Evolutionary conservation across 2,888 invertebrate species (phyloP), one percentile per base, ranked within the genome.

Genomic region (Drosophila parthenogenetica): DNA sequence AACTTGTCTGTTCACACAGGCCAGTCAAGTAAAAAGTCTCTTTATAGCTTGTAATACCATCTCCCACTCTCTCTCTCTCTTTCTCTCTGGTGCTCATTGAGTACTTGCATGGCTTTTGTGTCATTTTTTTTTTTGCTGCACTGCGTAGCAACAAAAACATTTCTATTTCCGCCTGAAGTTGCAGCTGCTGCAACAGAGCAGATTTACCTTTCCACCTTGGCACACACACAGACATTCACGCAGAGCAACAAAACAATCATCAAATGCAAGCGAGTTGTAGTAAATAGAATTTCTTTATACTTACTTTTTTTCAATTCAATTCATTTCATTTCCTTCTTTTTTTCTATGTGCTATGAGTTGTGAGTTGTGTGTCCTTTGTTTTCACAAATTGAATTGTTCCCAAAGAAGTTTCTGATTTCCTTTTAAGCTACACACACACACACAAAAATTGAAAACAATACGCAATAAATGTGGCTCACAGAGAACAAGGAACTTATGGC

Each of bases 301-400:
- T 45, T 46, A 50, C 61, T 54, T 55, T 59, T 51, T 55, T 65
- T 39, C 72, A 62, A 59, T 71, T 62, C 69, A 78, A 74, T 76
- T 76, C 55, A 64, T 59, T 68, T 77, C 57, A 17, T 58, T 17
- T 57, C 51, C 17, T 53, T 8, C 35, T 35, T 49, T 46, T 25
- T 54, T 22, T 37, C 62, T 32, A 40, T 43, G 50, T 45, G 13
- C 25, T 45, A 49, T 57, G 49, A 59, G 29, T 40, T 51, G 60
- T 65, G 66, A 39, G 55, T 77, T 45, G 73, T 65, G 32, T 43
- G 57, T 55, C 58, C 58, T 69, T 74, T 76, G 76, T 79, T 76
- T 67, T 79, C 80, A 69, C 80, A 83, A 81, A 81, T 81, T 81
- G 81, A 81, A 81, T 86, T 81, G 84, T 83, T 77, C 74, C 61